phyloP scores from a whole-genome alignment of 2,113 vertebrate genomes.

The Cercopithecus mona region DNA sequence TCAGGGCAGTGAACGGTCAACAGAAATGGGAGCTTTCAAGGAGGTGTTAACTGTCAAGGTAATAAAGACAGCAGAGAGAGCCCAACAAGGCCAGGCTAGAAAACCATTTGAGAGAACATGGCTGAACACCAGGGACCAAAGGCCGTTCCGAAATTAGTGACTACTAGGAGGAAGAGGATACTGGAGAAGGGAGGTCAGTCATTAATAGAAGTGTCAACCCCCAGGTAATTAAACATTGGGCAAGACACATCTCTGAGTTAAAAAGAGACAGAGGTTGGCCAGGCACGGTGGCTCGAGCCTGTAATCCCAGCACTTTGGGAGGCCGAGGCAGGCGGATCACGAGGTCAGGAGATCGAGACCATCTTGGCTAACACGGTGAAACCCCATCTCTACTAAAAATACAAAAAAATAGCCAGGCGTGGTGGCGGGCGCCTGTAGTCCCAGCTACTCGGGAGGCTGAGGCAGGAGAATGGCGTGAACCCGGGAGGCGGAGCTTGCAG shows the following conservation, averaged over 20 bases:
- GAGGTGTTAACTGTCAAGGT: neutral
- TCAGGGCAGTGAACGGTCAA: neutral
- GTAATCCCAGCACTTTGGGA: no score
- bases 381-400: no score
- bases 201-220: neutral
- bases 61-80: neutral
- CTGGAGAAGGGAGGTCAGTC: neutral
- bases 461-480: no score
- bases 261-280: neutral
- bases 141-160: neutral
- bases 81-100: neutral
- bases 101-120: neutral
- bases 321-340: no score
- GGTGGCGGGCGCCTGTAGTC: no score
- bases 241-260: neutral
- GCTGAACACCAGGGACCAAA: neutral
- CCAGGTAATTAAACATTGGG: neutral
- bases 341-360: no score
- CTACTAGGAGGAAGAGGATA: neutral
- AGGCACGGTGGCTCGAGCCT: accelerated
- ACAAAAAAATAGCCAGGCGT: no score
- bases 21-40: neutral
- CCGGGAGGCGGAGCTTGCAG: no score
- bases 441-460: no score
- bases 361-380: no score